phyloP scores from a whole-genome alignment of 1,140 invertebrate genomes.

The Diprion similis region DNA sequence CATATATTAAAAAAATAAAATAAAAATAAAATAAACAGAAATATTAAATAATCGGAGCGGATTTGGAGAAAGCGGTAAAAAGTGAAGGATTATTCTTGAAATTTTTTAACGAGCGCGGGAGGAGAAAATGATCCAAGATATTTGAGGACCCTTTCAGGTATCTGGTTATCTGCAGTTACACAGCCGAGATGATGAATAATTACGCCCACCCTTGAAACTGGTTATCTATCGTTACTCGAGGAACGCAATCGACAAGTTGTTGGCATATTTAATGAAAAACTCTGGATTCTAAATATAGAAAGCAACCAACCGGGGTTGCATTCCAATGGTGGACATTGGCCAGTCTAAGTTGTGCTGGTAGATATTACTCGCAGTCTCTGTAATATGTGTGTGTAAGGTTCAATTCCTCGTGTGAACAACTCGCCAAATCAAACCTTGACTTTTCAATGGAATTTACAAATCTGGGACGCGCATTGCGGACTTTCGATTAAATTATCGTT shows the following conservation, averaged over 20 bases:
- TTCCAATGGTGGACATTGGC: conserved; percentile 41
- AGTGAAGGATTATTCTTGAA: background rate
- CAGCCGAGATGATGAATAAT: background rate
- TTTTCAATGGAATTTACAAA: too few relatives aligned
- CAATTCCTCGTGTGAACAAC: too few relatives aligned
- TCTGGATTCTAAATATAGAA: conserved; percentile 45
- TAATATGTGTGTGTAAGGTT: too few relatives aligned
- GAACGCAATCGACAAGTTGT: conserved; percentile 26
- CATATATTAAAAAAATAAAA: too few relatives aligned
- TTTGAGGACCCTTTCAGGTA: background rate
- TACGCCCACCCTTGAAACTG: background rate
- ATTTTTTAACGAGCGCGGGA: conserved; percentile 8
- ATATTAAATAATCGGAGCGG: too few relatives aligned
- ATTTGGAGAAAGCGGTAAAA: conserved; percentile 11
- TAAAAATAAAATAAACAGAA: too few relatives aligned
- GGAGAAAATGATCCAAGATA: background rate
- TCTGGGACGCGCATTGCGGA: too few relatives aligned
- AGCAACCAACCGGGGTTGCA: conserved; percentile 30
- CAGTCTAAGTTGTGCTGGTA: background rate
- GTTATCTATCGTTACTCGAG: background rate
- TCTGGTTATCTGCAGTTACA: conserved; percentile 5
- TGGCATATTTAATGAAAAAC: conserved; percentile 40
- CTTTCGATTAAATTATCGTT: too few relatives aligned
- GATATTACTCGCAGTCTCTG: too few relatives aligned
- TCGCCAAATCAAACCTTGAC: too few relatives aligned